Evolutionary conservation across 2,113 vertebrate genomes (phyloP).

Genomic region (Chionodraco myersi): DNA sequence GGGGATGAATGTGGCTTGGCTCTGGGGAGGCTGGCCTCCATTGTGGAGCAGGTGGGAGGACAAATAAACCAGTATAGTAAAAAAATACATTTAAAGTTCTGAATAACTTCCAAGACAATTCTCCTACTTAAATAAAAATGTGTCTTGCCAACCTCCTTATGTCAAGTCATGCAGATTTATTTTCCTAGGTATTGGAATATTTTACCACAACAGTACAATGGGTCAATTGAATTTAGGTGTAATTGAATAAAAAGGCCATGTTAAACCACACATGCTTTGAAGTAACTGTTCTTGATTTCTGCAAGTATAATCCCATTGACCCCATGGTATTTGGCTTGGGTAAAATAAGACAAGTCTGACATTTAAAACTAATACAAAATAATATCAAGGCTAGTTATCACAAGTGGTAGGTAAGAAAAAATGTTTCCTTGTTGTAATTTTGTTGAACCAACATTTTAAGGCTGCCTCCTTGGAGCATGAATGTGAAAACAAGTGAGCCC

Average conservation of each 20-base stretch:
- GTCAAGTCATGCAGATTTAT: not conserved
- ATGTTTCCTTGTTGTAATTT: not conserved
- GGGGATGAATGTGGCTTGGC: slow-evolving; percentile 97
- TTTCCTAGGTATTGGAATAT: not conserved
- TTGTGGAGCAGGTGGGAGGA: slow-evolving; percentile 94
- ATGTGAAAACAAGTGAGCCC: not conserved
- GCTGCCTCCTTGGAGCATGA: not conserved
- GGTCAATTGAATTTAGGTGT: not conserved
- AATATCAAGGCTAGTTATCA: not conserved
- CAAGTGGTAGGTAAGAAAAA: not conserved
- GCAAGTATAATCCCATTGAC: not conserved
- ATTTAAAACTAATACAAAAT: not conserved
- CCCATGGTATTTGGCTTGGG: not conserved
- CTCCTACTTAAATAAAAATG: not conserved
- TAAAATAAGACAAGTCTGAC: not conserved
- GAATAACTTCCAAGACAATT: not conserved
- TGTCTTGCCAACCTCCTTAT: not conserved
- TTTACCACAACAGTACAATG: not conserved
- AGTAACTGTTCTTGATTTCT: not conserved
- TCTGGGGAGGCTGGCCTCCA: slow-evolving; percentile 94
- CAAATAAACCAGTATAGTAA: not conserved
- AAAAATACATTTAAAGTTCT: not conserved
- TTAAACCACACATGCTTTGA: not conserved
- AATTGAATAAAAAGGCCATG: not conserved
- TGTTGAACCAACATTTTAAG: not conserved